Evolutionary conservation across 2,797 vertebrate genomes (phyloP), one percentile per base, ranked within the genome.

Genomic region (Eleutherodactylus coqui): DNA sequence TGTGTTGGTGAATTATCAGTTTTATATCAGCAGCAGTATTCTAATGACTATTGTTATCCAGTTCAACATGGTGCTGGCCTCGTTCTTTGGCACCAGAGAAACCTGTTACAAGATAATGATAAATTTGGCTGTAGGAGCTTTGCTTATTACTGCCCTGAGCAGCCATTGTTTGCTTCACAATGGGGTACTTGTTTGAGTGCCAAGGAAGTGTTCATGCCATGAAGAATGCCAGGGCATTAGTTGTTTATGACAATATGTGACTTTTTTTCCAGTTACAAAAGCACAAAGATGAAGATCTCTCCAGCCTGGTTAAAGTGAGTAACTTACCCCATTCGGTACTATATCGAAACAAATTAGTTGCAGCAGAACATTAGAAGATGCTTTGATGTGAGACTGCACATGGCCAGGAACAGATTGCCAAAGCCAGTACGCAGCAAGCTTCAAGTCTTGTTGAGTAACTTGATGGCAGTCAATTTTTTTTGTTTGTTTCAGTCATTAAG

Each of bases 211-310:
- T 43, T n/a, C 36, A 29, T 27, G 38, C 34, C 36, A 34, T 58
- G 53, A 32, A 21, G 29, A 47, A 62, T 60, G 82, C 24, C 14
- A 36, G 69, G 67, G 27, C 2, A 72, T 85, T 29, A 24, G 13
- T 5, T 32, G 32, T 60, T 47, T 16, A 43, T 83, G 16, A 53
- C 58, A 24, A 79, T 49, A n/a, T 45, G 1, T 16, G 4, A 73
- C 53, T 78, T 3, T 43, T 86, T 45, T 70, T 87, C 72, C 91
- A 99, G 97, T 95, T 99, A 89, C 97, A 99, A 92, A 98, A 97
- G 88, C 97, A 99, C 93, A 98, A 97, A 92, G 97, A 99, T 92
- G 98, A 99, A 53, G 98, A 99, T 91, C 97, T 99, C 17, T 99
- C 98, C 73, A 98, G 97, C 89, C 94, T 99, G 92, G 97, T 97